Conservation (phyloP, 64 coral and sea anemone genomes). For the Anthopleura sola region DNA sequence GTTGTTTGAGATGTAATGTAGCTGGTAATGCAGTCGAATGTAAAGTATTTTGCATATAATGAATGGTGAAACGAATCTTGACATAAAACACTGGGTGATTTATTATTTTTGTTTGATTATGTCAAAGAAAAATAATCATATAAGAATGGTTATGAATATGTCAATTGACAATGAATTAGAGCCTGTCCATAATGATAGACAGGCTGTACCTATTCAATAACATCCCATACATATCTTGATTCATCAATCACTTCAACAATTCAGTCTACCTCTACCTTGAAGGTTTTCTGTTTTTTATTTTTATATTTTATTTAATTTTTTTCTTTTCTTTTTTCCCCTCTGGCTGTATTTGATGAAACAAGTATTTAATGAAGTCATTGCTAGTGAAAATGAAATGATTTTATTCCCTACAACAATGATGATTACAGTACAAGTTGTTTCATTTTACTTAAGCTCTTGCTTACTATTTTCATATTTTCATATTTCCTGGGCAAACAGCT, state of each 20-base stretch:
- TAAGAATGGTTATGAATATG: not conserved
- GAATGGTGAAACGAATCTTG: not conserved
- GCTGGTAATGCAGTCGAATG: no score
- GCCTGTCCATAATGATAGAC: not conserved
- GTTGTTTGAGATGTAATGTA: not conserved
- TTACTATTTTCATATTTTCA: not conserved
- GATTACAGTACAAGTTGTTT: slow-evolving; percentile 15
- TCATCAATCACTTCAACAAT: no score
- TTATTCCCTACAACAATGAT: not conserved
- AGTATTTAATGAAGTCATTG: not conserved
- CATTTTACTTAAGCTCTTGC: slow-evolving; percentile 8
- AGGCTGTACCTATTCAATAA: not conserved
- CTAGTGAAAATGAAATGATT: not conserved
- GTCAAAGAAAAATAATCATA: slow-evolving; percentile 8
- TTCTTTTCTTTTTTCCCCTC: no score
- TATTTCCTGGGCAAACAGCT: not conserved
- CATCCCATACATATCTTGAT: not conserved
- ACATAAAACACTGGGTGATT: not conserved
- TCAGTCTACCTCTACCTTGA: no score
- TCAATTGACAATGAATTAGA: not conserved
- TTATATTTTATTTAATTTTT: no score
- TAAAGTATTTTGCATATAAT: not conserved
- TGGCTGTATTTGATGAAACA: no score
- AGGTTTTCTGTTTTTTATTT: no score
- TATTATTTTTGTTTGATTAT: not conserved